Conservation (phyloP, 2,113 vertebrate species). For the Bos taurus region ARS-UCD2.0 NC_037337.1:33928001-33928500, state of each 20-base stretch:
- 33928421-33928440: neutral
- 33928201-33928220: neutral
- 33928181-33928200: neutral
- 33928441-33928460: neutral
- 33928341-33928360: neutral
- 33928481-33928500: neutral
- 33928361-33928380: neutral
- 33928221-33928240: neutral
- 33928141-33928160: neutral
- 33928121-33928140: neutral
- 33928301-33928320: neutral
- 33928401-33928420: neutral
- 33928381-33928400: neutral
- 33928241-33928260: neutral
- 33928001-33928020: constrained; percentile 13
- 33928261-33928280: neutral
- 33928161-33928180: neutral
- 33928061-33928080: neutral
- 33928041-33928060: neutral
- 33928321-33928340: neutral
- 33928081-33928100: neutral
- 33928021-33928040: neutral
- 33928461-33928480: neutral
- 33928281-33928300: neutral
- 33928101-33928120: neutral